Conservation (phyloP, 2,888 invertebrate genomes). For the Doris montereyensis region DNA sequence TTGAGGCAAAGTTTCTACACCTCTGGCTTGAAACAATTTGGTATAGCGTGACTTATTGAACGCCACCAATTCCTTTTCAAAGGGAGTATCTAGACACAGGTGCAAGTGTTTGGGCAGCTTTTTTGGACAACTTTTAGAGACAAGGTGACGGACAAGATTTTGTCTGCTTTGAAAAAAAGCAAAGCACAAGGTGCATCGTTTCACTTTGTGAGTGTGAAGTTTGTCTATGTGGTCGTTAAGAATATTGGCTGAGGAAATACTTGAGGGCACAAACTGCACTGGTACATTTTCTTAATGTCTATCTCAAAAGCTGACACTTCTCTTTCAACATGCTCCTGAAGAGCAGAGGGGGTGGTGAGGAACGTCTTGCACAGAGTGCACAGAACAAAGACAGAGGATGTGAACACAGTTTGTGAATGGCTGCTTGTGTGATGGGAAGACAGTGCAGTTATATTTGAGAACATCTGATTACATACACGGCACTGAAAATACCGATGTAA, state of each 20-base stretch:
- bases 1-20: neutral
- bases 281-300: neutral
- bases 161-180: slow-evolving; percentile 33
- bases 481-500: too few species aligned
- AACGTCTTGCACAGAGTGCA: slow-evolving; percentile 23
- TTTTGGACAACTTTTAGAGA: slow-evolving; percentile 14
- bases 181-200: slow-evolving; percentile 36
- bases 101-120: neutral
- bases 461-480: slow-evolving; percentile 24
- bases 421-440: slow-evolving; percentile 13
- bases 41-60: neutral
- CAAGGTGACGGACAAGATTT: slow-evolving; percentile 34
- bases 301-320: neutral
- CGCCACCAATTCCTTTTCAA: neutral
- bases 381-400: neutral
- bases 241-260: neutral
- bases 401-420: neutral
- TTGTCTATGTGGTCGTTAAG: slow-evolving; percentile 17
- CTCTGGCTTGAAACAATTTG: neutral
- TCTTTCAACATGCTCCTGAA: slow-evolving; percentile 16
- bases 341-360: neutral
- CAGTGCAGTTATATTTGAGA: neutral
- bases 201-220: slow-evolving; percentile 30
- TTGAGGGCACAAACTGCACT: slow-evolving; percentile 30
- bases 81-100: neutral